phyloP scores from a whole-genome alignment of 2,888 invertebrate species.

The Tipula helvola region DNA sequence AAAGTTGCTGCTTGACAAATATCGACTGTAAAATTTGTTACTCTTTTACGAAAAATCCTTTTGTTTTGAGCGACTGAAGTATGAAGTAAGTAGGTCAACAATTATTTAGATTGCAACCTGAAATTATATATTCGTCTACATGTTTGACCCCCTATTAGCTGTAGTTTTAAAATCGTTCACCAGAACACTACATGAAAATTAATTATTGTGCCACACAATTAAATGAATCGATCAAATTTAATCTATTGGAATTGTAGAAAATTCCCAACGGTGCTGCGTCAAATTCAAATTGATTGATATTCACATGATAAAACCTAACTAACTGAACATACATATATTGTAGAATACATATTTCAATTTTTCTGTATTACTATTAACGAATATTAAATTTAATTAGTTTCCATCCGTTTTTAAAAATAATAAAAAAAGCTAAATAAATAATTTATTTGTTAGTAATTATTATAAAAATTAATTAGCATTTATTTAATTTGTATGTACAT shows the following conservation, averaged over 20 bases:
- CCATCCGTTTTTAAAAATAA: not conserved
- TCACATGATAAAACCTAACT: not conserved
- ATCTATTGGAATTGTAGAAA: not conserved
- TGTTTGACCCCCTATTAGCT: too few relatives aligned
- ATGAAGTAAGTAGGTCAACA: too few relatives aligned
- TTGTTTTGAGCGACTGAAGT: too few relatives aligned
- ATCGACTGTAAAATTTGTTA: too few relatives aligned
- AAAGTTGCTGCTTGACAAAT: too few relatives aligned
- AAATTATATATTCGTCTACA: too few relatives aligned
- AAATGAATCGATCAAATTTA: too few relatives aligned
- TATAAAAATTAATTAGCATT: not conserved
- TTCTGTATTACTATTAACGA: not conserved
- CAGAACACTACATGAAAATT: too few relatives aligned
- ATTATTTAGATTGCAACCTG: too few relatives aligned
- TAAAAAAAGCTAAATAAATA: not conserved
- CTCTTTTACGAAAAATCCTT: too few relatives aligned
- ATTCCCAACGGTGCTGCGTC: not conserved
- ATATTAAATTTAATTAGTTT: not conserved
- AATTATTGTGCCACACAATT: too few relatives aligned
- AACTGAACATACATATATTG: not conserved
- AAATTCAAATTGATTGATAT: not conserved
- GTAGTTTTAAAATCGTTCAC: too few relatives aligned
- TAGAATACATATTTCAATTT: not conserved
- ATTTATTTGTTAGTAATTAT: not conserved
- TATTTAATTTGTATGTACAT: not conserved